Percentiles rank a stretch among this genome's conserved stretches.
Evolutionary conservation across 2,797 vertebrate species (phyloP).

Genomic region (Myripristis jacobus): DNA sequence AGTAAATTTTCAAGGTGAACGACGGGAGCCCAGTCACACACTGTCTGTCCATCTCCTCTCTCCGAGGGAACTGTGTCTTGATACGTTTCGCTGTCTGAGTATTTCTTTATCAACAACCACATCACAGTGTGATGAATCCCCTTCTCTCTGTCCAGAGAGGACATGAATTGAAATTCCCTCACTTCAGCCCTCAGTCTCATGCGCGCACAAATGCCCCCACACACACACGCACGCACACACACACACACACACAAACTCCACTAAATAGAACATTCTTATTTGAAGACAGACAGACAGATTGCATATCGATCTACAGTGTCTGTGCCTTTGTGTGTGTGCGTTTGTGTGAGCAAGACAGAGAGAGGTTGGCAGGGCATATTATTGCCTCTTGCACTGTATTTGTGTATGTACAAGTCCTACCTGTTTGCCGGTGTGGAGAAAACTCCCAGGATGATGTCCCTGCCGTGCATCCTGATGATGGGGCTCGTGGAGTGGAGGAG

Average conservation of each 20-base stretch:
- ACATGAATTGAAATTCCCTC: constrained; percentile 8
- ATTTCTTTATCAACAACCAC: constrained; percentile 8
- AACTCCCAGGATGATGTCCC: constrained; percentile 90
- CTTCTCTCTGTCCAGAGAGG: constrained; percentile 6
- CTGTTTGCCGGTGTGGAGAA: constrained; percentile 97
- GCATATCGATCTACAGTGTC: constrained; percentile 28
- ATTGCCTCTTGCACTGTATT: neutral
- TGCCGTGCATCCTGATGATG: constrained; percentile 89
- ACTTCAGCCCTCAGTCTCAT: constrained; percentile 6
- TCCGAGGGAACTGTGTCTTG: constrained; percentile 17
- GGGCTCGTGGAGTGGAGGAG: constrained; percentile 94
- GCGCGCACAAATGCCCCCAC: neutral
- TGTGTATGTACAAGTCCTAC: constrained; percentile 67
- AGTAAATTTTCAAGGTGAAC: constrained; percentile 35
- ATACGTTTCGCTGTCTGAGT: constrained; percentile 19
- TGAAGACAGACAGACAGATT: constrained; percentile 12
- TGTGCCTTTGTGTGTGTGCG: constrained; percentile 1
- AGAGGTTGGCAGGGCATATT: neutral
- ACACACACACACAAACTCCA: neutral
- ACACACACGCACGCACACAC: neutral
- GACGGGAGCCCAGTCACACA: constrained; percentile 16
- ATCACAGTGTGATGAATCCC: constrained; percentile 25
- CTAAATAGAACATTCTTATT: constrained; percentile 7
- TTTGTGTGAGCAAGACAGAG: neutral
- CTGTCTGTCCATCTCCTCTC: constrained; percentile 27